Conservation (phyloP, 92 coral and sea anemone genomes). For the Epizoanthus stellaris region DNA sequence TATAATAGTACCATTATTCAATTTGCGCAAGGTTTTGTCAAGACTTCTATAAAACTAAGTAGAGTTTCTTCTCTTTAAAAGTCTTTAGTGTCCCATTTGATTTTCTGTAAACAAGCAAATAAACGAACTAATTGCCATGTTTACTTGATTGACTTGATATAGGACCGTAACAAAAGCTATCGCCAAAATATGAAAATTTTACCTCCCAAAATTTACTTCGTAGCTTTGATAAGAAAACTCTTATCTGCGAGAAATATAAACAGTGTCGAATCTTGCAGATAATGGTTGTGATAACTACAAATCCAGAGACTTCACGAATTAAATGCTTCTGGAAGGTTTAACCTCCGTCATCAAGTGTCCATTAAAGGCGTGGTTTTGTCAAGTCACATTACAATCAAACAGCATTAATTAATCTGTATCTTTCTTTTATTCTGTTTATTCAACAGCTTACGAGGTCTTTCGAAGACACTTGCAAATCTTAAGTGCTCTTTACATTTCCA, state of each 20-base stretch:
- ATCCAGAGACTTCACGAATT: conserved; percentile 8
- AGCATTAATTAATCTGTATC: conserved; percentile 3
- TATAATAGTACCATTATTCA: too few relatives aligned
- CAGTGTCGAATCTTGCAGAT: not conserved
- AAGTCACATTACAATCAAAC: conserved; percentile 38
- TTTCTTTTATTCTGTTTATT: conserved; percentile 21
- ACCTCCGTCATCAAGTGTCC: conserved; percentile 15
- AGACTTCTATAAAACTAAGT: not conserved
- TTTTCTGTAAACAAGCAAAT: conserved; percentile 55
- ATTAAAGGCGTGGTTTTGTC: conserved; percentile 46
- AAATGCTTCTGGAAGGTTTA: conserved; percentile 21
- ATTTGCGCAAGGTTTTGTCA: not conserved
- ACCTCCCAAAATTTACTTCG: too few relatives aligned
- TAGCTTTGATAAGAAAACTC: too few relatives aligned
- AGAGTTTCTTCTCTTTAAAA: not conserved
- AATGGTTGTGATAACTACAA: not conserved
- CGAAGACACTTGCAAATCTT: not conserved
- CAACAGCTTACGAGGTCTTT: not conserved
- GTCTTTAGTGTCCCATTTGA: not conserved
- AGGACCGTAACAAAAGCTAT: too few relatives aligned
- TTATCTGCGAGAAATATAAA: conserved; percentile 6
- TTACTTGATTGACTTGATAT: conserved; percentile 35
- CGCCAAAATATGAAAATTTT: too few relatives aligned
- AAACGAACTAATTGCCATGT: conserved; percentile 53
- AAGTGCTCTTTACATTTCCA: not conserved